Evolutionary conservation across 92 coral and sea anemone species (phyloP), one percentile per base, ranked within the genome.

Genomic region (Meandrina meandrites): DNA sequence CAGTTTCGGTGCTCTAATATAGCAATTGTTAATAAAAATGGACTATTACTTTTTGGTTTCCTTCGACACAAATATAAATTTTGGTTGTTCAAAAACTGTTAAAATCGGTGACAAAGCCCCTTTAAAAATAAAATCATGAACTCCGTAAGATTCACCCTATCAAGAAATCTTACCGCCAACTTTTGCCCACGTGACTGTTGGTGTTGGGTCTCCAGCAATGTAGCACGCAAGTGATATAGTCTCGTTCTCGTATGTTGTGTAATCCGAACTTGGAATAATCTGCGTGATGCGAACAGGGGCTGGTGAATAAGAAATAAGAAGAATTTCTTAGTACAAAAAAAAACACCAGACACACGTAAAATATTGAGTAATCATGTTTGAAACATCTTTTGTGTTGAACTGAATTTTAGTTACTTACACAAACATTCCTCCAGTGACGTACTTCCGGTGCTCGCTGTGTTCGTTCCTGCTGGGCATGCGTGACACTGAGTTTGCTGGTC

Each of bases 391-490:
- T 3, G 22, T 56, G 21, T 56, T 56, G 22, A 56, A 19, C 7
- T 57, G 27, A 60, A 60, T 22, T 22, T 13, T 5, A 0, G n/a
- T 60, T 17, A 85, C 88, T 76, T 45, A 85, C 88, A 85, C 64
- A 85, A 64, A 24, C 99, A 97, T 74, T 88, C 89, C 21, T 91
- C 88, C 22, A 81, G 84, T 5, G 98, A 93, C n/a, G 93, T 86
- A 77, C 99, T 94, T 68, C 99, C 96, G 18, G 90, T 56, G 24
- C 86, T 78, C 9, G 68, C 75, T 5, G 99, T 94, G 21, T 90
- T 81, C 37, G 93, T 93, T 72, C 99, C 98, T 36, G 73, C 84
- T 47, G 99, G 99, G 84, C 99, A 96, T 79, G 94, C 85, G 79
- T 77, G 83, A 30, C 99, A 96, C 30, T 85, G 69, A 1, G 93